A percentile compares a stretch with the other conserved stretches of the same genome.
These are phyloP conservation scores for Rhinoderma darwinii DNA, from an alignment of 2,113 vertebrate genomes.

Conservation along the genomic window DNA sequence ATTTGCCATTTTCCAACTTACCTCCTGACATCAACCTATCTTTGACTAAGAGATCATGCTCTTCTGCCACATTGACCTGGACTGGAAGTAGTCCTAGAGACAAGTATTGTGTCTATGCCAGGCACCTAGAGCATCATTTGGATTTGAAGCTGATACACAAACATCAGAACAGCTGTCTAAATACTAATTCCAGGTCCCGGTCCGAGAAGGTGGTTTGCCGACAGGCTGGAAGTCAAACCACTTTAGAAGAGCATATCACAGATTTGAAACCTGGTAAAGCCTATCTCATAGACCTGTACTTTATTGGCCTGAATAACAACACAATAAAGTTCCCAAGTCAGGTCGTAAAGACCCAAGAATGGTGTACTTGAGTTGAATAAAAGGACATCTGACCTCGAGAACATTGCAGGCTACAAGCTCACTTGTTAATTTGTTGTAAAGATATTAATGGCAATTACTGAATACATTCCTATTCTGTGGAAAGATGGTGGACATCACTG, in stretches of 20 bases:
- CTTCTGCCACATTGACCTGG: slow-evolving; percentile 55
- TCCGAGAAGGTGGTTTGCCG: slow-evolving; percentile 57
- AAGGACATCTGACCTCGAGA: not conserved
- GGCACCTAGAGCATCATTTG: slow-evolving; percentile 18
- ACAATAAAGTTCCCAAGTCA: slow-evolving; percentile 58
- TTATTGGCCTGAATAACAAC: slow-evolving; percentile 33
- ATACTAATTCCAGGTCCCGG: slow-evolving; percentile 29
- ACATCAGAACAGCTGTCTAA: slow-evolving; percentile 52
- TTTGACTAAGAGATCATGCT: slow-evolving; percentile 41
- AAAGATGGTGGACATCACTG: not conserved
- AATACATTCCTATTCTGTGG: not conserved
- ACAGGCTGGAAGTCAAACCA: slow-evolving; percentile 11
- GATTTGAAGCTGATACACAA: slow-evolving; percentile 26
- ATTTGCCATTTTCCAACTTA: slow-evolving; percentile 54
- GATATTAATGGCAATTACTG: not conserved
- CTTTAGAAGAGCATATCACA: slow-evolving; percentile 32
- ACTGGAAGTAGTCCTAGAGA: not conserved
- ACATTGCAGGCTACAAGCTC: not conserved
- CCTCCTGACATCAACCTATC: slow-evolving; percentile 38
- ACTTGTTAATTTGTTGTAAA: not conserved
- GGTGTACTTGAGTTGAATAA: not conserved
- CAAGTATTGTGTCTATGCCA: slow-evolving; percentile 57
- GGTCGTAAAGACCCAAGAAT: slow-evolving; percentile 39
- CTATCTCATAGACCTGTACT: slow-evolving; percentile 58
- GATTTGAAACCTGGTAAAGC: slow-evolving; percentile 55